Evolutionary conservation across 2,113 vertebrate species (phyloP).

Genomic region (Hippocampus barbouri): DNA sequence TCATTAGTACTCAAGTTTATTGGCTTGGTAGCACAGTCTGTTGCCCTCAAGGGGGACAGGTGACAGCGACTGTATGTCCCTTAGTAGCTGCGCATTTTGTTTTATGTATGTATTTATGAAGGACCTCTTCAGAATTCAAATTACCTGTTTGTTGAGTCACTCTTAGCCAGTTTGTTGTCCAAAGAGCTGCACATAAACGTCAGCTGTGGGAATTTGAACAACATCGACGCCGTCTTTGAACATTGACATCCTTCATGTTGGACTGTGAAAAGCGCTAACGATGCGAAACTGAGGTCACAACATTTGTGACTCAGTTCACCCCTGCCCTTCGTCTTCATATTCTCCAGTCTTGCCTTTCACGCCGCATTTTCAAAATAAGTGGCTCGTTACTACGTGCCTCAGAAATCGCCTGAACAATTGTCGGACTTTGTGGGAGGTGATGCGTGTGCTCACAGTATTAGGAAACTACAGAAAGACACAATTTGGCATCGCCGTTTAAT

Average conservation of each 20-base stretch:
- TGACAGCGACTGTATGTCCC: not conserved
- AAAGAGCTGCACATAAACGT: no score
- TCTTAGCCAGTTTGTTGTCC: no score
- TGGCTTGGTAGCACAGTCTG: not conserved
- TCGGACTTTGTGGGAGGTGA: constrained; percentile 43
- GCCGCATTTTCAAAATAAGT: constrained; percentile 57
- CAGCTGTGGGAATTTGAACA: not conserved
- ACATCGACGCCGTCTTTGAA: not conserved
- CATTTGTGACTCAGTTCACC: constrained; percentile 41
- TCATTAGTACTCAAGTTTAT: constrained; percentile 9
- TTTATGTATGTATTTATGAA: not conserved
- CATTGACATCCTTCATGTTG: not conserved
- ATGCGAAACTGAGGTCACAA: constrained; percentile 43
- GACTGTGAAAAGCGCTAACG: constrained; percentile 35
- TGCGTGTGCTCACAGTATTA: constrained; percentile 27
- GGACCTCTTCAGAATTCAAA: no score
- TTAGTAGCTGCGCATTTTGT: constrained; percentile 4
- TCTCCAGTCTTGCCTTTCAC: constrained; percentile 25
- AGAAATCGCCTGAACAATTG: constrained; percentile 46
- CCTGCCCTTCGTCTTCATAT: constrained; percentile 23
- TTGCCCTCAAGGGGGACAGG: constrained; percentile 1
- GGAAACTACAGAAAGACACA: constrained; percentile 43
- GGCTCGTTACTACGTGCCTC: constrained; percentile 51
- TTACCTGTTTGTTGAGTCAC: no score
- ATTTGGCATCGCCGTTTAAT: constrained; percentile 47